Conservation (phyloP, 1,140 invertebrate species). For the Saccostrea glomerata region DNA sequence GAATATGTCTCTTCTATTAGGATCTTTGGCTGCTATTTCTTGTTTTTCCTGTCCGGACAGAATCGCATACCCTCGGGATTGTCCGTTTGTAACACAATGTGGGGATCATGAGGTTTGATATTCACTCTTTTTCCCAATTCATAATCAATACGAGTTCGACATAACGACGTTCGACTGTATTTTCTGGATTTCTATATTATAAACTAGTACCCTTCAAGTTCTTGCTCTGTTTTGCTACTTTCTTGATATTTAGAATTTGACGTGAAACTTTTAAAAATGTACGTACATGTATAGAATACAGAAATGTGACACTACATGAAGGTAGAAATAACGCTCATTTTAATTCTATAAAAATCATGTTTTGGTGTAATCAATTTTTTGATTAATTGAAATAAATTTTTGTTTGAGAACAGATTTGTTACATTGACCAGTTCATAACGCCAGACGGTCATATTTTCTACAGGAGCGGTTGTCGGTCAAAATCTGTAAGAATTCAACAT, state of each 20-base stretch:
- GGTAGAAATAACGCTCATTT: too few relatives aligned
- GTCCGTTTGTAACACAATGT: constrained; percentile 27
- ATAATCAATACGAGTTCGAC: too few relatives aligned
- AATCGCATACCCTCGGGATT: constrained; percentile 46
- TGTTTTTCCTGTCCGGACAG: constrained; percentile 47
- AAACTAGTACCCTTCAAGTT: too few relatives aligned
- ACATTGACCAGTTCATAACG: constrained; percentile 36
- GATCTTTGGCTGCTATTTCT: constrained; percentile 11
- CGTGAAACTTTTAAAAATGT: too few relatives aligned
- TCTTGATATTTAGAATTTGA: too few relatives aligned
- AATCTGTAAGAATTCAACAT: constrained; percentile 17
- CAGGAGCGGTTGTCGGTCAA: constrained; percentile 42
- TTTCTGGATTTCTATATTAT: too few relatives aligned
- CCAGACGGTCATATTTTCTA: constrained; percentile 39
- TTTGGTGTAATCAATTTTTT: too few relatives aligned
- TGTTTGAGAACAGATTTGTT: constrained; percentile 41
- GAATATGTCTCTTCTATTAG: background rate
- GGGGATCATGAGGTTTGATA: constrained; percentile 41
- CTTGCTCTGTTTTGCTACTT: too few relatives aligned
- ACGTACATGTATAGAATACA: too few relatives aligned
- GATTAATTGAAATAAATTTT: background rate
- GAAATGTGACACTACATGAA: too few relatives aligned
- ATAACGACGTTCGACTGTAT: too few relatives aligned
- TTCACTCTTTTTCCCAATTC: background rate
- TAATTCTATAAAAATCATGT: too few relatives aligned